These are phyloP conservation scores for Halocaridina rubra DNA, from an alignment of 2,888 invertebrate genomes.

Conservation along the genomic window DNA sequence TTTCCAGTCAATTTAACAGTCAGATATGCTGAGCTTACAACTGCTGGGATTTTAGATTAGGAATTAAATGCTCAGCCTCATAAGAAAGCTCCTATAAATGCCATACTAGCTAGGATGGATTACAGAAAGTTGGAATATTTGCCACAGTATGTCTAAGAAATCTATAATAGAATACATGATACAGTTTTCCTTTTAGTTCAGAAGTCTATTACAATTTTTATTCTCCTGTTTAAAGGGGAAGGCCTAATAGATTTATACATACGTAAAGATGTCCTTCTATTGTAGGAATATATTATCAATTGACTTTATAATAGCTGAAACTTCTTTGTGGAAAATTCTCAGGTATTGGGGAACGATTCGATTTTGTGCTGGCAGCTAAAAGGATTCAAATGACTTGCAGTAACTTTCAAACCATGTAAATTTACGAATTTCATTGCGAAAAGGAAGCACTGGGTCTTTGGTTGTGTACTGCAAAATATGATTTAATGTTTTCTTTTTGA, in stretches of 20 bases:
- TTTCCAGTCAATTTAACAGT: conserved; percentile 55
- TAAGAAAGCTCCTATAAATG: conserved; percentile 40
- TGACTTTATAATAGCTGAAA: conserved; percentile 29
- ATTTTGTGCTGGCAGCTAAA: conserved; percentile 8
- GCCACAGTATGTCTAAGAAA: conserved; percentile 51
- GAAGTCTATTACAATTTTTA: too few species aligned
- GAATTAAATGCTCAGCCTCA: conserved; percentile 41
- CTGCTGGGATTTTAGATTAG: conserved; percentile 60
- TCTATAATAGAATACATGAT: too few species aligned
- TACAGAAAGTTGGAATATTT: conserved; percentile 45
- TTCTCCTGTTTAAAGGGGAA: not conserved
- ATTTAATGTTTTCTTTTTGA: too few species aligned
- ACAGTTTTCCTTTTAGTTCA: too few species aligned
- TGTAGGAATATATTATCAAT: conserved; percentile 1
- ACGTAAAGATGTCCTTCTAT: not conserved
- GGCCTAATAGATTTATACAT: not conserved
- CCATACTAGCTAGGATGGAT: conserved; percentile 26
- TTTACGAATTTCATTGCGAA: too few species aligned
- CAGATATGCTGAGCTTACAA: conserved; percentile 56
- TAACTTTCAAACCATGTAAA: too few species aligned
- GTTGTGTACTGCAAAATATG: too few species aligned
- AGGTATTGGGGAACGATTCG: conserved; percentile 31
- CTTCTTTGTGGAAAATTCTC: conserved; percentile 44
- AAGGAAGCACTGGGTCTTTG: too few species aligned
- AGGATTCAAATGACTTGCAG: too few species aligned